These are phyloP conservation scores for Dyspetes luteomarginatus DNA, from an alignment of 2,888 invertebrate species.

Conservation along the genomic window DNA sequence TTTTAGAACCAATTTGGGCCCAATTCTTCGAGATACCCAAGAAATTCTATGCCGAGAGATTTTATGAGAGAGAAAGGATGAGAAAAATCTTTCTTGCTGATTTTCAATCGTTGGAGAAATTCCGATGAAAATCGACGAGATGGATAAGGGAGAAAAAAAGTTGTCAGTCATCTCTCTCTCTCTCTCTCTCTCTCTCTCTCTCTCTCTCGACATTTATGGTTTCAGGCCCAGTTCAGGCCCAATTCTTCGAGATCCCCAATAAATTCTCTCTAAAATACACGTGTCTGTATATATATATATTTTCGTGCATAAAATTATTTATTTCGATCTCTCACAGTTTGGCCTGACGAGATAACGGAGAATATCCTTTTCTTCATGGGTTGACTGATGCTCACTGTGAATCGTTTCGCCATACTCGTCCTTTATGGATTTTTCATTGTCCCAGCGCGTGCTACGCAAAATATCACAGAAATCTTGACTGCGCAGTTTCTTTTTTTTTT, in stretches of 20 bases:
- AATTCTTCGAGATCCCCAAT: constrained; percentile 55
- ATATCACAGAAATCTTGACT: no score
- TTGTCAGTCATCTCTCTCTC: no score
- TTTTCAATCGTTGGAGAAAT: constrained; percentile 12
- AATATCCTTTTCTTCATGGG: constrained; percentile 37
- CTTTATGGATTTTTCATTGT: neutral
- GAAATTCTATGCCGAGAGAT: constrained; percentile 28
- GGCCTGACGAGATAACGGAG: constrained; percentile 61
- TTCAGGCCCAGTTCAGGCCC: constrained; percentile 12
- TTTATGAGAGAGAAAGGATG: constrained; percentile 14
- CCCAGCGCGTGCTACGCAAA: no score
- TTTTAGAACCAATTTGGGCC: constrained; percentile 9
- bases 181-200: no score
- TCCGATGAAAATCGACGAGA: neutral
- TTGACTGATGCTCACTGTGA: constrained; percentile 32
- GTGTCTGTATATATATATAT: constrained; percentile 13
- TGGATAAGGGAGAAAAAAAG: constrained; percentile 23
- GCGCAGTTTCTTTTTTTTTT: no score
- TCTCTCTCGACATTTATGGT: no score
- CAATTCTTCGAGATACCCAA: constrained; percentile 56
- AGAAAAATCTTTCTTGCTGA: constrained; percentile 30
- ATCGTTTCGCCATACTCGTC: neutral
- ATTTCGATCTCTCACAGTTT: constrained; percentile 35
- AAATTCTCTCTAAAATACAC: constrained; percentile 33
- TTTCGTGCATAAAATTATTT: constrained; percentile 6